These are phyloP conservation scores for Coryphaenoides rupestris DNA, from an alignment of 2,113 vertebrate species.

Conservation along the genomic window DNA sequence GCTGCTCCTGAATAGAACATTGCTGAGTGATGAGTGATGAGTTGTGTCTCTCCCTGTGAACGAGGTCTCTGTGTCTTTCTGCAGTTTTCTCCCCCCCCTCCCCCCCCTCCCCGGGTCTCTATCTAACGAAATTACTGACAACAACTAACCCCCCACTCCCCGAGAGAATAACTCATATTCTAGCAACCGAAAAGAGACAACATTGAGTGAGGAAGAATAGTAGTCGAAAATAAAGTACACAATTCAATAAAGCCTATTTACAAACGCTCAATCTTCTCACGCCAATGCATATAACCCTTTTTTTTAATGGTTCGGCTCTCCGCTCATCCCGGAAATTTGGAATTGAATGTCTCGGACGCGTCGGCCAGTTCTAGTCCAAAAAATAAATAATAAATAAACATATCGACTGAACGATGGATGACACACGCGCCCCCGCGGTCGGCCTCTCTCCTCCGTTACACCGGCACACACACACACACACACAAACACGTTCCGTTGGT, in stretches of 20 bases:
- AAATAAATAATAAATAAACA: no score
- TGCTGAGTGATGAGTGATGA: no score
- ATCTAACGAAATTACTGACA: no score
- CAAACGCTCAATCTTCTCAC: slow-evolving; percentile 62
- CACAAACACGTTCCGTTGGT: no score
- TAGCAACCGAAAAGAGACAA: slow-evolving; percentile 60
- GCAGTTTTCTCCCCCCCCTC: slow-evolving; percentile 29
- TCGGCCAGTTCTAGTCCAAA: no score
- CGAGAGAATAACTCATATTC: no score
- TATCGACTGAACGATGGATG: slow-evolving; percentile 49
- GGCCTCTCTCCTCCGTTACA: slow-evolving; percentile 64
- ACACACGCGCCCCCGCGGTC: slow-evolving; percentile 50
- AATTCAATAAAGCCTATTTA: slow-evolving; percentile 71
- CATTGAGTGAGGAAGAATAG: slow-evolving; percentile 60
- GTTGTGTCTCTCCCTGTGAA: no score
- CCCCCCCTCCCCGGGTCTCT: slow-evolving; percentile 57
- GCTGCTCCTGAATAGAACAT: no score
- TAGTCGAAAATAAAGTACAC: slow-evolving; percentile 70
- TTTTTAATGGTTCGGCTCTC: slow-evolving; percentile 69
- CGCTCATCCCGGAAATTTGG: no score
- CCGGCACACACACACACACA: no score
- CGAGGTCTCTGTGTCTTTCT: slow-evolving; percentile 52
- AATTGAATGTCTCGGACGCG: slow-evolving; percentile 59
- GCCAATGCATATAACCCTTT: slow-evolving; percentile 66
- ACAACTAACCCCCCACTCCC: no score